These are phyloP conservation scores for Harpalus rufipes DNA, from an alignment of 2,888 invertebrate species.

Conservation along the genomic window DNA sequence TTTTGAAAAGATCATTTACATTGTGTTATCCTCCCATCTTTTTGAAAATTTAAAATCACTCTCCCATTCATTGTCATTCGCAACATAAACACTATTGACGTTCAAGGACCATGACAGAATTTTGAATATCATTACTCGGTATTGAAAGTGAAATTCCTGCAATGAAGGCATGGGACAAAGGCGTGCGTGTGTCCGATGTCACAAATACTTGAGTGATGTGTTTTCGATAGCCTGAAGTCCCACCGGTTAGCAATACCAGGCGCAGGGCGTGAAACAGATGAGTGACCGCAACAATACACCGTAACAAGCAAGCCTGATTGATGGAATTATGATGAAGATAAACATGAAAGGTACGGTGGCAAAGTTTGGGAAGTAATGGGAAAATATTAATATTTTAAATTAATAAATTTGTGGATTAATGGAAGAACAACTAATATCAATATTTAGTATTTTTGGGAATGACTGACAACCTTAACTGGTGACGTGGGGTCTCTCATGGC, in stretches of 20 bases:
- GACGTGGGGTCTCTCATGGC: no score
- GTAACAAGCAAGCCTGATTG: conserved; percentile 57
- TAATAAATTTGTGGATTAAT: no score
- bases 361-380: conserved; percentile 3
- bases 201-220: conserved; percentile 56
- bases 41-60: not conserved
- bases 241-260: conserved; percentile 26
- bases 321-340: conserved; percentile 55
- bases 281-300: conserved; percentile 61
- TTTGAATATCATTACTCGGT: conserved; percentile 51
- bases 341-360: conserved; percentile 1
- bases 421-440: no score
- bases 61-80: not conserved
- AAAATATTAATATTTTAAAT: not conserved
- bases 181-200: conserved; percentile 54
- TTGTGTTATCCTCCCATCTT: no score
- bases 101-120: conserved; percentile 43
- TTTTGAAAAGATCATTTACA: no score
- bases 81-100: conserved; percentile 22
- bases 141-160: conserved; percentile 56
- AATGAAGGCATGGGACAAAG: conserved; percentile 28
- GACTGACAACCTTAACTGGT: no score
- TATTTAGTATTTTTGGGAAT: no score
- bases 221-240: conserved; percentile 48
- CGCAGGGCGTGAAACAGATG: conserved; percentile 50